Evolutionary conservation across 2,113 vertebrate species (phyloP), one percentile per base, ranked within the genome.

Genomic region (Sminthopsis crassicaudata): DNA sequence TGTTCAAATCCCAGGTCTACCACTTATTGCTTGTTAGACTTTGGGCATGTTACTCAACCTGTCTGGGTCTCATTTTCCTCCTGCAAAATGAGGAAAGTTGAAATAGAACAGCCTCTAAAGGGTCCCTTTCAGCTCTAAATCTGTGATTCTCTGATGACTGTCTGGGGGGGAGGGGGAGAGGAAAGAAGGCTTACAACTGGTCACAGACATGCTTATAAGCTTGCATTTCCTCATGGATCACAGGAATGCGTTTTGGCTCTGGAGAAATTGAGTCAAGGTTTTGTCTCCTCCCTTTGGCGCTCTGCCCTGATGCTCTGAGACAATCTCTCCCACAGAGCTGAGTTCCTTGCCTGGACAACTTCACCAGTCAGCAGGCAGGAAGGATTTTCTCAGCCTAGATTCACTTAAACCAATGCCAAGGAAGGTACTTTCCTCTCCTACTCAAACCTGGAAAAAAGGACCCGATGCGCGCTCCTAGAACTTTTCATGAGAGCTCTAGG

Each of bases 321-420:
- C 46, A 48, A 48, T 3, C 42, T 46, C 26, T 23, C 24, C 90
- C 24, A 14, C 42, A 30, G 10, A 42, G 46, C 24, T 50, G 14
- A 22, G 10, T 60, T 60, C 50, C 50, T 92, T 90, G 96, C 91
- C 50, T 76, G n/a, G 25, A 57, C 90, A 90, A 91, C 16, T 54
- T 42, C 2, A 1, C 36, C 10, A 12, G 55, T 57, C 48, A 8
- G 50, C 30, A n/a, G 46, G 48, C 50, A 51, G 89, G 46, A 92
- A 0, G 23, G 3, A 25, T 57, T 19, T 9, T 53, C 46, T 24
- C 8, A 16, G n/a, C 19, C 53, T 92, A n/a, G 8, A 46, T 7
- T 27, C 11, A 8, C 52, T 91, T 30, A n/a, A 46, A 57, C 3
- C 88, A 46, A 46, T 42, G 88, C 92, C 52, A 50, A 23, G 36